Evolutionary conservation across 2,797 vertebrate species (phyloP).

Genomic region (Triplophysa yarkandensis): DNA sequence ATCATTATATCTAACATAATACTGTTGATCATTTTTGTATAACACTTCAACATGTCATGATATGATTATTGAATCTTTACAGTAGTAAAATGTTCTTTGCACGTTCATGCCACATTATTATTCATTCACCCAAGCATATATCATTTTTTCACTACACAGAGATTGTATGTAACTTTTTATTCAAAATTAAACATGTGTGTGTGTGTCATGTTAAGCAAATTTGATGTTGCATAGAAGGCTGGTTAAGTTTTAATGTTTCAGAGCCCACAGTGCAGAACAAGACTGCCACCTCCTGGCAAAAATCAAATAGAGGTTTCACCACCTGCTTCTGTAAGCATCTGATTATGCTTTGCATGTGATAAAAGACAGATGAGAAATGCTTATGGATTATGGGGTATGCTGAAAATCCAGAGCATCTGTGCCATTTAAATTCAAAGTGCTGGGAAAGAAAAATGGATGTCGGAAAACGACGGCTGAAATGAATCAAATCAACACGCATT

Average conservation of each 20-base stretch:
- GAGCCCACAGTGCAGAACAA: conserved; percentile 62
- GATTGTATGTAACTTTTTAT: neutral
- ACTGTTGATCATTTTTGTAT: conserved; percentile 1
- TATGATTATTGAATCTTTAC: neutral
- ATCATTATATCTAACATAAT: conserved; percentile 5
- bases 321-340: neutral
- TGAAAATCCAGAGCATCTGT: conserved; percentile 32
- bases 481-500: conserved; percentile 21
- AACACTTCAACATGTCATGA: neutral
- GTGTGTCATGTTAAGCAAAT: conserved; percentile 45
- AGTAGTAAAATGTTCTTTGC: neutral
- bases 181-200: neutral
- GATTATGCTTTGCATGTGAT: conserved; percentile 12
- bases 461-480: neutral
- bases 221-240: conserved; percentile 61
- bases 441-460: conserved; percentile 3
- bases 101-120: neutral
- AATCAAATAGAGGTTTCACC: too few relatives aligned
- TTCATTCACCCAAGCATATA: conserved; percentile 8
- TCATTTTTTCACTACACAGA: too few relatives aligned
- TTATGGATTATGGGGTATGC: conserved; percentile 18
- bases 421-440: conserved; percentile 2
- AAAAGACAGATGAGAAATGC: conserved; percentile 18
- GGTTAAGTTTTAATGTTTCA: conserved; percentile 60
- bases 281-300: too few relatives aligned